Evolutionary conservation across 30 jellyfish, hydroid and myxozoan species (phyloP), one percentile per base, ranked within the genome.

Genomic region (Turritopsis rubra): DNA sequence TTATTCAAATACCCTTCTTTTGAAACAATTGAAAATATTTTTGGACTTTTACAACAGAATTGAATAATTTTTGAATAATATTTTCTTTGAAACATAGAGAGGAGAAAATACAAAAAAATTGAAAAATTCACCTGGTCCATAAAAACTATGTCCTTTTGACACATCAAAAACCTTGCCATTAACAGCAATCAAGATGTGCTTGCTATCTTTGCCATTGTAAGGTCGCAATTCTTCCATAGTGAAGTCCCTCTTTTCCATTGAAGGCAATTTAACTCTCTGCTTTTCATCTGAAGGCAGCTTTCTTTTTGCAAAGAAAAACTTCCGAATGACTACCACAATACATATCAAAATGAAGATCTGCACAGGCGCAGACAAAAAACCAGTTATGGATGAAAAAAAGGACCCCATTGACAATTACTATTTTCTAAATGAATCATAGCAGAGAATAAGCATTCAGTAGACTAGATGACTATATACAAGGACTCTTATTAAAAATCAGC

Each of bases 131-230:
- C 99, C 96, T 41, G 96, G 96, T 4, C 99, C 99, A 82, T 93
- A 93, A 75, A 74, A 81, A 66, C 76, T 29, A 28, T 74, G 73
- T 30, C 96, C 99, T 18, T 89, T 79, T 17, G 96, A 85, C 29
- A 93, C 96, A 85, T 93, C 99, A 85, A 93, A 93, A 1, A 93
- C 96, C 54, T 89, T 93, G 18, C 95, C 82, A 86, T 93, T 93
- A 21, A 93, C 99, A 1, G 94, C 99, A 27, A 93, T 76, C 21
- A 93, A 88, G 71, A 93, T 85, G 19, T 96, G 92, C 54, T 80
- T 81, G 70, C 71, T 73, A 53, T 80, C 68, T 41, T 23, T 76
- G n/a, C 99, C 99, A 86, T 88, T 93, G 72, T 25, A 93, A 29
- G 72, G 94, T 52, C 82, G 86, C n/a, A 93, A 81, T 71, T 93